Evolutionary conservation across 2,797 vertebrate genomes (phyloP).

Genomic region (Sternotherus odoratus): DNA sequence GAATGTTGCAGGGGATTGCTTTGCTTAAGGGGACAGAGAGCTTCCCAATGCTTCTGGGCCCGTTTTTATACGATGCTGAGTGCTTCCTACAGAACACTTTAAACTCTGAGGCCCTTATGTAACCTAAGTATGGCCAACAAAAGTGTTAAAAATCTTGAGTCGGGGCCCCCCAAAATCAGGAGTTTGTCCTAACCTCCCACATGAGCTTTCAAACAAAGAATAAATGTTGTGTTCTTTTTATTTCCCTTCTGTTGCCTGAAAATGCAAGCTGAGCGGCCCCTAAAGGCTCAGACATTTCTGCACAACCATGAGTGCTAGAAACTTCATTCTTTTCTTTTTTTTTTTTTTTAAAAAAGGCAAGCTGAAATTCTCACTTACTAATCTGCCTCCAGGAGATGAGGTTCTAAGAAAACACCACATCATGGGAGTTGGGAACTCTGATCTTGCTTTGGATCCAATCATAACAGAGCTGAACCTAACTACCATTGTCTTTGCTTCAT

Average conservation of each 20-base stretch:
- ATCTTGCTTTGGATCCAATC: fast-evolving
- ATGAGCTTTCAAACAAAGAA: neutral
- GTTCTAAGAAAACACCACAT: neutral
- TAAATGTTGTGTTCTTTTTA: neutral
- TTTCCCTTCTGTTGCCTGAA: neutral
- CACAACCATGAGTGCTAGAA: fast-evolving
- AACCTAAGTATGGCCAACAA: neutral
- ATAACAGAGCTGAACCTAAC: too few species aligned
- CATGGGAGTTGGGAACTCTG: fast-evolving
- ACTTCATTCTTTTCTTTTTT: neutral
- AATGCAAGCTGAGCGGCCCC: too few species aligned
- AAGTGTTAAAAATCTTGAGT: neutral
- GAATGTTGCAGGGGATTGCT: neutral
- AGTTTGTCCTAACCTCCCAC: neutral
- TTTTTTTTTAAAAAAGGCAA: too few species aligned
- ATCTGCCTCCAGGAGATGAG: neutral
- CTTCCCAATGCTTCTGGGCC: fast-evolving
- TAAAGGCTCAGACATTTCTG: too few species aligned
- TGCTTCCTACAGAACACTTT: neutral
- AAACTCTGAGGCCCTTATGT: fast-evolving
- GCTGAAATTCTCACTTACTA: fast-evolving
- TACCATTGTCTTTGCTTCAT: too few species aligned
- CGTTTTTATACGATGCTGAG: neutral
- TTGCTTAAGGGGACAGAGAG: neutral
- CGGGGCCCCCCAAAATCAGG: neutral